Conservation (phyloP, 2,113 vertebrate genomes). For the Ascaphus truei region DNA sequence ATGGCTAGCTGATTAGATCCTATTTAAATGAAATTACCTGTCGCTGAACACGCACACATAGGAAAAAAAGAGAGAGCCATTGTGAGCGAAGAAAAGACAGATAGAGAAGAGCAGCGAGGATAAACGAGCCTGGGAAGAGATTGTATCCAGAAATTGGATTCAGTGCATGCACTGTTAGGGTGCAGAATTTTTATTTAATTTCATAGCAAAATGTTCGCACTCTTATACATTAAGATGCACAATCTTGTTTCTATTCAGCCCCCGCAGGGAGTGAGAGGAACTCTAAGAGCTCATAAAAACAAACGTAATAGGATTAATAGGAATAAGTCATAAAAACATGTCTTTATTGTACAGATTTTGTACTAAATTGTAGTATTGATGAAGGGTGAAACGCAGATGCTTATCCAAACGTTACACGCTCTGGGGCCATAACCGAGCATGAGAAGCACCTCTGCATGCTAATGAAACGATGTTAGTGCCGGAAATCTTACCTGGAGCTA, state of each 20-base stretch:
- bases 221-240: conserved; percentile 66
- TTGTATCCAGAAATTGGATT: conserved; percentile 60
- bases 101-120: conserved; percentile 44
- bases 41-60: too few species aligned
- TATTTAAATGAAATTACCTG: too few species aligned
- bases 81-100: too few species aligned
- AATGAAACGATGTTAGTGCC: conserved; percentile 4
- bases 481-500: conserved; percentile 14
- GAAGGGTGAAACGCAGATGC: conserved; percentile 52
- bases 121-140: conserved; percentile 49
- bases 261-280: conserved; percentile 56
- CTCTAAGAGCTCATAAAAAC: conserved; percentile 67
- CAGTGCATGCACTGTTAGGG: conserved; percentile 54
- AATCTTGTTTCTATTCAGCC: conserved; percentile 65
- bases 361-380: conserved; percentile 59
- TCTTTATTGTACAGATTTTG: conserved; percentile 58
- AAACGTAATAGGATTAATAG: conserved; percentile 69
- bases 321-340: conserved; percentile 58
- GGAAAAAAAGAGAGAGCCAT: too few species aligned
- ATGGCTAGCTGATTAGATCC: too few species aligned
- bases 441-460: background rate
- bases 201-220: conserved; percentile 62
- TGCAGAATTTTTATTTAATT: conserved; percentile 69
- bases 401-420: conserved; percentile 13
- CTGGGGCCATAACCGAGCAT: background rate